A percentile compares a stretch with the other conserved stretches of the same genome.
Evolutionary conservation across 2,797 vertebrate species (phyloP).

Genomic region (Thamnophis elegans): DNA sequence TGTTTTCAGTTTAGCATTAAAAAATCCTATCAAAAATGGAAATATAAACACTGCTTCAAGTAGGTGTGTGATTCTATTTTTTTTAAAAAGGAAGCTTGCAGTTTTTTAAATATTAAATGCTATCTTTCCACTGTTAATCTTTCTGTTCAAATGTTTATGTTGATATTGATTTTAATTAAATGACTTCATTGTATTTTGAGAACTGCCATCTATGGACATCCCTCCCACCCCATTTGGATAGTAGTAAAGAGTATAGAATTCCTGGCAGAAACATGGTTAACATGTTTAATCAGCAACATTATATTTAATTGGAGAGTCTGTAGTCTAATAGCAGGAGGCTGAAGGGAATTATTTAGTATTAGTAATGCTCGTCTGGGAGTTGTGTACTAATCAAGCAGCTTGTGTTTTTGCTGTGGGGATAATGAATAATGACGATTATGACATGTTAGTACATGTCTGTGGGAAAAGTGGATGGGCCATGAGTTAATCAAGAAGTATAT

Average conservation of each 20-base stretch:
- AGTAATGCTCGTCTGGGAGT: constrained; percentile 86
- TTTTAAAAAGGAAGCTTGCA: not conserved
- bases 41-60: not conserved
- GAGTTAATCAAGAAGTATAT: constrained; percentile 94
- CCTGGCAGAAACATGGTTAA: constrained; percentile 76
- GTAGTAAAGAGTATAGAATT: constrained; percentile 66
- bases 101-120: not conserved
- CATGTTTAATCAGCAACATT: constrained; percentile 78
- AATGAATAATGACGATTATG: constrained; percentile 94
- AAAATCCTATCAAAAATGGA: not conserved
- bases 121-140: constrained; percentile 38
- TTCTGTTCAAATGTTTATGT: constrained; percentile 33
- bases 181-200: constrained; percentile 42
- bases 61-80: constrained; percentile 15
- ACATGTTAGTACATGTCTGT: constrained; percentile 95
- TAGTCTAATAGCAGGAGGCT: constrained; percentile 80
- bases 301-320: constrained; percentile 85
- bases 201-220: constrained; percentile 40
- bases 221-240: constrained; percentile 46
- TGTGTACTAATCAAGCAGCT: constrained; percentile 88
- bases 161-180: constrained; percentile 35
- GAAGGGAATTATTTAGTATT: constrained; percentile 89
- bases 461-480: constrained; percentile 89
- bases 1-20: not conserved
- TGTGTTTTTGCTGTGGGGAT: constrained; percentile 81